Evolutionary conservation across 2,797 vertebrate genomes (phyloP).

Genomic region (Bovichtus variegatus): DNA sequence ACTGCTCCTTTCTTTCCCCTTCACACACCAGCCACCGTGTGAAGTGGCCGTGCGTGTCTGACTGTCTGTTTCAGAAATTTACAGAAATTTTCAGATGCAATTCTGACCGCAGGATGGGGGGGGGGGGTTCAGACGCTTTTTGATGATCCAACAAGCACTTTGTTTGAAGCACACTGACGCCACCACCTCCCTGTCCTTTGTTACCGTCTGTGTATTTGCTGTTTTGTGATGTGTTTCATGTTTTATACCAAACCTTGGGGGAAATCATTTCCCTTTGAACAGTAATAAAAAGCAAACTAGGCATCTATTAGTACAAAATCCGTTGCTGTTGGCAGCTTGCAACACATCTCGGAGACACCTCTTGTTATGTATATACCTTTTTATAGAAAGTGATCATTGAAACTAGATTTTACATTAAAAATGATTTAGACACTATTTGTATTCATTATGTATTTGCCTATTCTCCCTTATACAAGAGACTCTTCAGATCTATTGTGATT

Average conservation of each 20-base stretch:
- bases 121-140: not conserved
- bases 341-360: not conserved
- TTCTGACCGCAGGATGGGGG: not conserved
- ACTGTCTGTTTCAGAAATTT: not conserved
- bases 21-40: not conserved
- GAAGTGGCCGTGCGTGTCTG: not conserved
- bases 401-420: conserved; percentile 7
- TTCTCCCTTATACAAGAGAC: conserved; percentile 29
- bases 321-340: not conserved
- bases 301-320: not conserved
- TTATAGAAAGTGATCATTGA: not conserved
- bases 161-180: not conserved
- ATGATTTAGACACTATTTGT: conserved; percentile 8
- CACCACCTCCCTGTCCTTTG: not conserved
- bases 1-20: not conserved
- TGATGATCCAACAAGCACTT: not conserved
- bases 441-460: conserved; percentile 39
- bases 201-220: not conserved
- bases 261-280: not conserved
- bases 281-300: not conserved
- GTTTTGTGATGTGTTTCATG: not conserved
- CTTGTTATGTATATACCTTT: conserved; percentile 11
- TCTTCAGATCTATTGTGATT: conserved; percentile 41
- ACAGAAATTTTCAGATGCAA: not conserved
- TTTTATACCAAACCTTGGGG: not conserved